Base-by-base conservation (phyloP, 1,140 invertebrate genomes). In the Carposina sasakii region DNA sequence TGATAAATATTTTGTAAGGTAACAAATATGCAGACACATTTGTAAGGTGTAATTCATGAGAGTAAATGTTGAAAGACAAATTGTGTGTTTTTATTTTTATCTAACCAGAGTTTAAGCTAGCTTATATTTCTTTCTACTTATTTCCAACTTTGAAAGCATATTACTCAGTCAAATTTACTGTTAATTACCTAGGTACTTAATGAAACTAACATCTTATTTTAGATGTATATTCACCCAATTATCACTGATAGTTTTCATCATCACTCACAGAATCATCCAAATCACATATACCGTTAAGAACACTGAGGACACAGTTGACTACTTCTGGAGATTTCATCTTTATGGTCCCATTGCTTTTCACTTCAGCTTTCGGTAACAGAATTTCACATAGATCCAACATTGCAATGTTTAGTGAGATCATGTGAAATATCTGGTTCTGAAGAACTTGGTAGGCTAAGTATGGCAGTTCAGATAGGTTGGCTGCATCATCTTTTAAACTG, bases 31-130 rank as follows among this genome's bases (percentile, higher is more conserved):
- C 76, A 64, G 60, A 81, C 75, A 76, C 71, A 76, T 81, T 77
- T 79, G 70, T 81, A 79, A 75, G 67, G 69, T 71, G 76, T 81
- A 77, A 81, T 78, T 81, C 76, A 79, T 81, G 64, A 81, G 57
- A 82, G 64, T 83, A 83, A 81, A 83, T 78, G 74, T 81, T 74
- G 58, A 71, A 82, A 82, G 73, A 67, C 65, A 52, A 47, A 16
- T 34, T 34, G 10, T 17, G n/a, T 2, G 2, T 34, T 34, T 34
- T 16, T n/a, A n/a, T n/a, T n/a, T n/a, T n/a, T n/a, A n/a, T n/a
- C n/a, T n/a, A n/a, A n/a, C n/a, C n/a, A n/a, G n/a, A n/a, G n/a
- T n/a, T n/a, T n/a, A n/a, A n/a, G n/a, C n/a, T n/a, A n/a, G 13
- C 46, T 48, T 19, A 34, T 2, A 24, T 48, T 15, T n/a, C 23